These are phyloP conservation scores for Nymphalis urticae DNA, from an alignment of 2,888 invertebrate genomes.

Conservation along the genomic window DNA sequence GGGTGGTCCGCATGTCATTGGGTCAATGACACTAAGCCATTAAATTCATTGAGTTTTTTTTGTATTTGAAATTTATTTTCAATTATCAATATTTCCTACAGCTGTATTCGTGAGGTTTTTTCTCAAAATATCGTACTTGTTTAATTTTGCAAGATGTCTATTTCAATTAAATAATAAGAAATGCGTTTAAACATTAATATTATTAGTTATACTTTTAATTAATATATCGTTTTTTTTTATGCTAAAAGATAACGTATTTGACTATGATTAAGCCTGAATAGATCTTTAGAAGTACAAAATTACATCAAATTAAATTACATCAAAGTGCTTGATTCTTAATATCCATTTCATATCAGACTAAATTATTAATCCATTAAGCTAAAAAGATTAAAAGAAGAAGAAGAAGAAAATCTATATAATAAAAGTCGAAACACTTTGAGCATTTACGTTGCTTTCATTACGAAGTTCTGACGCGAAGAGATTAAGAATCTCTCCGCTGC, in stretches of 20 bases:
- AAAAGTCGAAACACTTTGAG: conserved; percentile 19
- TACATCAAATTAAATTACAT: not conserved
- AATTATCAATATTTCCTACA: too few relatives aligned
- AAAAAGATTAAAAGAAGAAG: conserved; percentile 12
- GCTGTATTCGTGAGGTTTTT: too few relatives aligned
- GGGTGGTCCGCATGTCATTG: conserved; percentile 17
- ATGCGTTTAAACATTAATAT: too few relatives aligned
- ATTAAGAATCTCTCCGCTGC: conserved; percentile 19
- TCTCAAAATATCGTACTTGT: too few relatives aligned
- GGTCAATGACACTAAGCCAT: conserved; percentile 10
- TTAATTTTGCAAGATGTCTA: too few relatives aligned
- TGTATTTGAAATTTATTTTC: not conserved
- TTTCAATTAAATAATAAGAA: too few relatives aligned
- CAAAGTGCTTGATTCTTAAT: conserved; percentile 1
- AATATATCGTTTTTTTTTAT: too few relatives aligned
- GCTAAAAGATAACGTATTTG: too few relatives aligned
- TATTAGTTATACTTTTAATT: too few relatives aligned
- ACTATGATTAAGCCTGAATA: too few relatives aligned
- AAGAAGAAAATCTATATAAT: conserved; percentile 5
- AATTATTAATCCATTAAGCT: conserved; percentile 10
- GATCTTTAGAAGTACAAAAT: not conserved
- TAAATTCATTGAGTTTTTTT: not conserved
- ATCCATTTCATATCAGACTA: conserved; percentile 10
- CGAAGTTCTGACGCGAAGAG: conserved; percentile 26
- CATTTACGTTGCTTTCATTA: conserved; percentile 28